Percentiles rank a stretch among this genome's conserved stretches.
These are phyloP conservation scores for Neoitamus cyanurus DNA, from an alignment of 2,888 invertebrate species.

Conservation along the genomic window DNA sequence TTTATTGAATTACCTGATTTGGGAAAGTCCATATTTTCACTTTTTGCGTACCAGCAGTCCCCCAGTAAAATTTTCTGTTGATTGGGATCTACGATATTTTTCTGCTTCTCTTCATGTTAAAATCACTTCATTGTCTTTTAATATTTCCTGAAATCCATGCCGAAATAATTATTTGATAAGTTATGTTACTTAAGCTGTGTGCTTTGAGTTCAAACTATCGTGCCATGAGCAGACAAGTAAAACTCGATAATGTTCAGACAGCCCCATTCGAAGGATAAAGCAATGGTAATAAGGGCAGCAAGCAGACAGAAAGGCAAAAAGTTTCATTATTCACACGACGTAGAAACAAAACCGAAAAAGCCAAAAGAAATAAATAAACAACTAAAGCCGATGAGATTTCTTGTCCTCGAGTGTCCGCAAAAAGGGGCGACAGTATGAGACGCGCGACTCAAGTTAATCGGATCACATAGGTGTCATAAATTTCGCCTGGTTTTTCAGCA, in stretches of 20 bases:
- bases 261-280: background rate
- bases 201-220: background rate
- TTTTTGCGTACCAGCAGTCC: too few relatives aligned
- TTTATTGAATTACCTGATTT: too few relatives aligned
- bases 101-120: too few relatives aligned
- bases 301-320: background rate
- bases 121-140: too few relatives aligned
- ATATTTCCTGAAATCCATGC: background rate
- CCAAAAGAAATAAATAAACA: background rate
- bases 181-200: background rate
- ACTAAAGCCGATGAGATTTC: slow-evolving; percentile 23
- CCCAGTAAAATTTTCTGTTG: too few relatives aligned
- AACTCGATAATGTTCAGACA: background rate
- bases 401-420: background rate
- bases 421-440: background rate
- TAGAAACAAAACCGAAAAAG: background rate
- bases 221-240: background rate
- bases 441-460: slow-evolving; percentile 37
- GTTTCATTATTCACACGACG: background rate
- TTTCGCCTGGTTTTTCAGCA: slow-evolving; percentile 26
- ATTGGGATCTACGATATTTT: too few relatives aligned
- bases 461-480: slow-evolving; percentile 43
- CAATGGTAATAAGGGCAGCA: background rate
- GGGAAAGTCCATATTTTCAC: too few relatives aligned
- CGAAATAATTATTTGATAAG: background rate